These are phyloP conservation scores for Idris sp. DNA, from an alignment of 1,140 invertebrate species.

Conservation along the genomic window DNA sequence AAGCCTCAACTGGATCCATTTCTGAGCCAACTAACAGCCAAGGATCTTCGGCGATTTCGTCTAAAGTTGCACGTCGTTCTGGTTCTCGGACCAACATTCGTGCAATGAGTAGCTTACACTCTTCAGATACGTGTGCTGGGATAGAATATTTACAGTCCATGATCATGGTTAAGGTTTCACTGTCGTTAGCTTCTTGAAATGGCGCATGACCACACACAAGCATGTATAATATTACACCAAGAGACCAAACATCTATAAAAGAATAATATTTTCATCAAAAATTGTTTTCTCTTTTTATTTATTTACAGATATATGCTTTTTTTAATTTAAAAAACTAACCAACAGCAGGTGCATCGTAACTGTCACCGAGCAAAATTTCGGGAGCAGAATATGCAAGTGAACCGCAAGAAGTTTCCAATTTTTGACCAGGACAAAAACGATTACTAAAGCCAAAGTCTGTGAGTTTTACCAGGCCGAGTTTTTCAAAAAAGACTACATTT, in stretches of 20 bases:
- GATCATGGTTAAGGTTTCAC: conserved; percentile 99
- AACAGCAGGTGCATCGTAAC: conserved; percentile 95
- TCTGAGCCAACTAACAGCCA: conserved; percentile 85
- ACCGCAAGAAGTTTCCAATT: conserved; percentile 99
- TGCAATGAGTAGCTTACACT: conserved; percentile 91
- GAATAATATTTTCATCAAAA: neutral
- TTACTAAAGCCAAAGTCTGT: conserved; percentile 99
- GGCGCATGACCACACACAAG: conserved; percentile 97
- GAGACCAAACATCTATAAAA: conserved; percentile 94
- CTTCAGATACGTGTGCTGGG: conserved; percentile 90
- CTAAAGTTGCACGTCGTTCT: conserved; percentile 90
- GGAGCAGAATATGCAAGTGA: conserved; percentile 99
- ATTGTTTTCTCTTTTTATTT: neutral
- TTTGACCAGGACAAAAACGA: conserved; percentile 97
- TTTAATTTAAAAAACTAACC: conserved; percentile 79
- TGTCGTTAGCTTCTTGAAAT: conserved; percentile 99
- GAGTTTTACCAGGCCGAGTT: conserved; percentile 97
- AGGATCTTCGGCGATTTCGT: conserved; percentile 91
- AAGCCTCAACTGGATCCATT: conserved; percentile 78
- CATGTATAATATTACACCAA: conserved; percentile 99
- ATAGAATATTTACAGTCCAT: conserved; percentile 99
- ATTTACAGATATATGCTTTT: neutral
- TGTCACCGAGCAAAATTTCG: conserved; percentile 97
- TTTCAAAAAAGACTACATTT: conserved; percentile 99
- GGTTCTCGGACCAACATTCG: conserved; percentile 96